Evolutionary conservation across 2,797 vertebrate species (phyloP), one percentile per base, ranked within the genome.

Genomic region (Jordanella pulchra): DNA sequence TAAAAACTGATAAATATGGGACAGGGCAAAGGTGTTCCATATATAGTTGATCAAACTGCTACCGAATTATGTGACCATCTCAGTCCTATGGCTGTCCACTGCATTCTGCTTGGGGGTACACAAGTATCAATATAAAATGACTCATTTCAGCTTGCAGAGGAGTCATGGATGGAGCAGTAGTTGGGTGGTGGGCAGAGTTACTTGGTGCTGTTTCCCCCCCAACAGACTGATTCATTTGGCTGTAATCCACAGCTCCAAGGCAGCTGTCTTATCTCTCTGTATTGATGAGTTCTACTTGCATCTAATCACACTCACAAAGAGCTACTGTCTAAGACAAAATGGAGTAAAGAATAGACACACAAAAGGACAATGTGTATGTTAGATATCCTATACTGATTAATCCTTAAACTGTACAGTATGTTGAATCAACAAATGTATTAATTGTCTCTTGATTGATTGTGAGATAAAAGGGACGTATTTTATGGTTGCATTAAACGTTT

Each of bases 171-270:
- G 87, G 82, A 84, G 78, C 67, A 65, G 47, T 80, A 68, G 78
- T 70, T 63, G 81, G 76, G 73, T 72, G 55, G 86, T 77, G 68
- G 69, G 83, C 80, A 76, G 84, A 83, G 81, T 85, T 86, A 73
- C 82, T 84, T 53, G 64, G 61, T 83, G 73, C 65, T 71, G 75
- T 72, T 81, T 4, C 1, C 50, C 50, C 77, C 53, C 67, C 67
- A 75, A 73, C 76, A 76, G 55, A 74, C 84, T 84, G 83, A 90
- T 78, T 91, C 89, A 89, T 88, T 85, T 85, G 84, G 87, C 86
- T 87, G 77, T 80, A 82, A 87, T 88, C 87, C 84, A 87, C 65
- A 73, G 77, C 85, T 89, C 44, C 58, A 25, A 77, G 83, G 82
- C 76, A 82, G 73, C 81, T 76, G 86, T 84, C 84, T 85, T 85